phyloP scores from a whole-genome alignment of 2,113 vertebrate genomes.

The Semnornis frantzii region DNA sequence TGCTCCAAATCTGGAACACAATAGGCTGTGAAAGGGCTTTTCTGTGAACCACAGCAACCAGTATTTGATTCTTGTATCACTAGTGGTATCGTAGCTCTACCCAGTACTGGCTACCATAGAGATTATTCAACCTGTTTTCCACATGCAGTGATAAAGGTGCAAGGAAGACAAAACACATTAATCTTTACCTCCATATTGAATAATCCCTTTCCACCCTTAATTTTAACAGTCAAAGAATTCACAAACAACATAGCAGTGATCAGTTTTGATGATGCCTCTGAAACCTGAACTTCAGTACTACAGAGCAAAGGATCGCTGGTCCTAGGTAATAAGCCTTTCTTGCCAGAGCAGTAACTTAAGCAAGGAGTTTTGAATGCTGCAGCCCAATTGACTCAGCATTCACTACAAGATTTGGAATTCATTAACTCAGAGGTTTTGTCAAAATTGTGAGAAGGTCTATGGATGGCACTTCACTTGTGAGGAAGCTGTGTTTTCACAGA shows the following conservation, averaged over 20 bases:
- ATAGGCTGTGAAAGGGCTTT: neutral
- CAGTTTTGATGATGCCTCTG: neutral
- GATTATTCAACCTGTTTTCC: neutral
- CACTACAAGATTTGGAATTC: neutral
- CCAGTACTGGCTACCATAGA: neutral
- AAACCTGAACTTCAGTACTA: neutral
- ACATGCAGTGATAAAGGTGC: neutral
- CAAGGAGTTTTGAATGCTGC: neutral
- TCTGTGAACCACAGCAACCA: neutral
- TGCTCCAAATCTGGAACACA: neutral
- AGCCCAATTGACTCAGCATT: neutral
- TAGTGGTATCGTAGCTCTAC: neutral
- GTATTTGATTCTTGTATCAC: neutral
- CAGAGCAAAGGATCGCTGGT: neutral
- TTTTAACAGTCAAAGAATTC: neutral
- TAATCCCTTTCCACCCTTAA: neutral
- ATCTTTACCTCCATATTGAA: neutral
- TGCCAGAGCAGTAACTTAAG: neutral
- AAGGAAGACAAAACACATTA: neutral
- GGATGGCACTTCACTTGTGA: neutral
- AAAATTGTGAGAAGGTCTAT: fast-evolving
- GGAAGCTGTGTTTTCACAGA: neutral
- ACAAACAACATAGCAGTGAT: neutral
- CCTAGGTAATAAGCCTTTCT: neutral
- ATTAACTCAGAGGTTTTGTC: neutral